Evolutionary conservation across 2,797 vertebrate species (phyloP), one percentile per base, ranked within the genome.

Genomic region (Poeciliopsis infans): DNA sequence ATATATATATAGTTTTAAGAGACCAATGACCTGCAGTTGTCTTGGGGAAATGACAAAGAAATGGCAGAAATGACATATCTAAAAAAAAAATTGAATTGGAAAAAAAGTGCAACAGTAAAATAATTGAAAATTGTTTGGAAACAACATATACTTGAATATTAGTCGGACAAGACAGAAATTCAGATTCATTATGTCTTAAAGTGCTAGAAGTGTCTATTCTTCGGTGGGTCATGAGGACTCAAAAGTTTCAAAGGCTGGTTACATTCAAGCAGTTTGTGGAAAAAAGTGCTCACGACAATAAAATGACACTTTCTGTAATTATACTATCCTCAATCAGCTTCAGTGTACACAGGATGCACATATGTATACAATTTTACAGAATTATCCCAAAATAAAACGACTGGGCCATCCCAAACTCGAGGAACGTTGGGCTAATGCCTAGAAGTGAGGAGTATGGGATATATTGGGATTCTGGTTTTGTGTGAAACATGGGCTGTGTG

Each of bases 1-100:
- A n/a, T n/a, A n/a, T n/a, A n/a, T n/a, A n/a, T 45, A 66, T 73
- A n/a, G 45, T 69, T 73, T 84, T 76, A 25, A 66, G 73, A 83
- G 83, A 55, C 47, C 68, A 77, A 80, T 81, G 73, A 81, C 57
- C 75, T 46, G 23, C 70, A 72, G 33, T 83, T 85, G 72, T 84
- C 72, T 43, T 74, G 8, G 20, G 74, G 39, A 89, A 47, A 36
- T 25, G 83, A 87, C 78, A 79, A 79, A 85, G 86, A 45, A 12
- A 45, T 45, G 12, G 4, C 43, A 45, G 43, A 45, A 45, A 45
- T 45, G 77, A 86, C 36, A 41, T 66, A 79, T 86, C 81, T 76
- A 13, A 25, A 20, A 55, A 70, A 7, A 20, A 49, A 2, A 51
- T 23, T 1, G 1, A 53, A 53, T 53, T 53, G 68, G 31, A 33